Evolutionary conservation across 2,888 invertebrate species (phyloP).

Genomic region (Cloeon dipterum): DNA sequence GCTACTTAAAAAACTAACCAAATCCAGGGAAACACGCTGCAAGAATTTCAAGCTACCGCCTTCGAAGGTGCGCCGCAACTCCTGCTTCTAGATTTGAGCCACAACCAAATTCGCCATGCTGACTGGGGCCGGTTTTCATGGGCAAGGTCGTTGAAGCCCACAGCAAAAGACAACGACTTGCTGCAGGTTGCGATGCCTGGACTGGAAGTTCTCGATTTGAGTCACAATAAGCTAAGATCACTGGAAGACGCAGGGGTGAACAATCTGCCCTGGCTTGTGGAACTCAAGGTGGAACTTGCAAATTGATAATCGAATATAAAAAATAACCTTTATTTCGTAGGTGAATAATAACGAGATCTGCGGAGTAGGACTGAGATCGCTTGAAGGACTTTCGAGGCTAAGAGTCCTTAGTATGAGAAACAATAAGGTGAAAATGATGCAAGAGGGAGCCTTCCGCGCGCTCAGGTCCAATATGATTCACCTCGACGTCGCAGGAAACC

Average conservation of each 20-base stretch:
- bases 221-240: slow-evolving; percentile 47
- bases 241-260: slow-evolving; percentile 40
- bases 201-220: slow-evolving; percentile 65
- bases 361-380: slow-evolving; percentile 52
- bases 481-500: slow-evolving; percentile 68
- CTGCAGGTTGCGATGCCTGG: neutral
- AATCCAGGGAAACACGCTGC: neutral
- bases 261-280: slow-evolving; percentile 66
- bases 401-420: slow-evolving; percentile 53
- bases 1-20: neutral
- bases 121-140: neutral
- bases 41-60: slow-evolving; percentile 21
- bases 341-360: slow-evolving; percentile 69
- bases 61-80: slow-evolving; percentile 57
- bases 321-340: no score
- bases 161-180: neutral
- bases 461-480: slow-evolving; percentile 44
- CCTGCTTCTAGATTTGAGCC: slow-evolving; percentile 59
- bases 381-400: slow-evolving; percentile 64
- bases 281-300: slow-evolving; percentile 50
- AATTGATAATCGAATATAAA: no score
- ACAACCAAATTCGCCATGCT: slow-evolving; percentile 38
- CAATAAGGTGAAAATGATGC: slow-evolving; percentile 48
- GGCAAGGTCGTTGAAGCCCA: neutral
- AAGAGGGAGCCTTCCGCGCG: slow-evolving; percentile 49